Evolutionary conservation across 2,888 invertebrate genomes (phyloP), one percentile per base, ranked within the genome.

Genomic region (Glaucopsyche alexis): DNA sequence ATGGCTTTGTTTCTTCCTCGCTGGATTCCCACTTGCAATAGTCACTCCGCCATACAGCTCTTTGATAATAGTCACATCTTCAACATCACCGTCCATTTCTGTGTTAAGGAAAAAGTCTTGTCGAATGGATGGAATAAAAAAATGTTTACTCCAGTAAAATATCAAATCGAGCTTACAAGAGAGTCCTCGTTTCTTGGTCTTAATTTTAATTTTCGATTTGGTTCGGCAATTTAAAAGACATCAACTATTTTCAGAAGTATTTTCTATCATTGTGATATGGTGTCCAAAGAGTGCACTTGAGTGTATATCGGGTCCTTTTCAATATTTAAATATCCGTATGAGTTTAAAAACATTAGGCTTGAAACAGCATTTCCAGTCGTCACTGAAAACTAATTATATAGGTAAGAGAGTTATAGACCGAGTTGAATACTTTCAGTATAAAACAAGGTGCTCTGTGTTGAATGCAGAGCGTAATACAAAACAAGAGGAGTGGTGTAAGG

Each of bases 341-440:
- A 55, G 9, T 19, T 55, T 55, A 55, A 55, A 55, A 55, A 55
- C n/a, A 9, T 55, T 19, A 11, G 55, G 55, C 19, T 55, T 55
- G 11, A 55, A 55, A 55, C 55, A 55, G 55, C 55, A 55, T 19
- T 55, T 55, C 55, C 55, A 55, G 55, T 55, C 55, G 55, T 55
- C 55, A 19, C 55, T 55, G 19, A 55, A 55, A 55, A 55, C 55
- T 55, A 55, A 55, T 29, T 3, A 29, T 29, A 3, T 29, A 29
- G 29, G n/a, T n/a, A n/a, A n/a, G n/a, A n/a, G 29, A 29, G 29
- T 29, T 29, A 29, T 29, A 29, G 29, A 29, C 29, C 29, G 29
- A n/a, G n/a, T n/a, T n/a, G n/a, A n/a, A n/a, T n/a, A n/a, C n/a
- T n/a, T n/a, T n/a, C n/a, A n/a, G n/a, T n/a, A n/a, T n/a, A n/a